Conservation (phyloP, 2,888 invertebrate genomes). For the Pandemis heparana region DNA sequence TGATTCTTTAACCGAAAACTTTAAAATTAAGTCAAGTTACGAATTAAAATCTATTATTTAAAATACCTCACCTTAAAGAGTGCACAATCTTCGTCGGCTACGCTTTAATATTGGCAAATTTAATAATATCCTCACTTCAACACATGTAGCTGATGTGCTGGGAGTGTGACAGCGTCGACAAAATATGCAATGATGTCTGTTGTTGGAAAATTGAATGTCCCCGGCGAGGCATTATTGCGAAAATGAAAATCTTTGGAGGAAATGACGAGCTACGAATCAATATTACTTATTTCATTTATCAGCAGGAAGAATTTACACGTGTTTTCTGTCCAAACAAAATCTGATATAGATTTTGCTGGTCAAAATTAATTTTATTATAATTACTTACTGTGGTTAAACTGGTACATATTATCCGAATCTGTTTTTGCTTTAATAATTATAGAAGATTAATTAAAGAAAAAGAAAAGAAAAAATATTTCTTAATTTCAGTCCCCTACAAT, state of each 20-base stretch:
- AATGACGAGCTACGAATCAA: background rate
- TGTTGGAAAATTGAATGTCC: constrained; percentile 18
- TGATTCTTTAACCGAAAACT: too few species aligned
- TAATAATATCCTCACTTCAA: constrained; percentile 16
- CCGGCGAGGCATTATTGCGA: constrained; percentile 4
- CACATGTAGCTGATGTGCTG: constrained; percentile 19
- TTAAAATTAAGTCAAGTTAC: too few species aligned
- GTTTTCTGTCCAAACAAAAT: too few species aligned
- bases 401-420: too few species aligned
- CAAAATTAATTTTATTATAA: too few species aligned
- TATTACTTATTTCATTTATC: background rate
- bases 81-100: background rate
- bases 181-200: constrained; percentile 22
- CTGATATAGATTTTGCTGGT: too few species aligned
- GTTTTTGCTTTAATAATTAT: too few species aligned
- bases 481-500: too few species aligned
- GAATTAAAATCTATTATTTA: too few species aligned
- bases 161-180: background rate
- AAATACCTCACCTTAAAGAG: background rate
- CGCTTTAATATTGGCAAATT: constrained; percentile 6
- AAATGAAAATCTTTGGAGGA: background rate
- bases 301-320: background rate
- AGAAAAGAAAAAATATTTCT: too few species aligned
- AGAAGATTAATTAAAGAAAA: too few species aligned
- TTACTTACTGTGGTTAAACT: too few species aligned